Percentiles rank a stretch among this genome's conserved stretches.
Conservation (phyloP, 2,888 invertebrate genomes). For the Subacronicta megacephala region DNA sequence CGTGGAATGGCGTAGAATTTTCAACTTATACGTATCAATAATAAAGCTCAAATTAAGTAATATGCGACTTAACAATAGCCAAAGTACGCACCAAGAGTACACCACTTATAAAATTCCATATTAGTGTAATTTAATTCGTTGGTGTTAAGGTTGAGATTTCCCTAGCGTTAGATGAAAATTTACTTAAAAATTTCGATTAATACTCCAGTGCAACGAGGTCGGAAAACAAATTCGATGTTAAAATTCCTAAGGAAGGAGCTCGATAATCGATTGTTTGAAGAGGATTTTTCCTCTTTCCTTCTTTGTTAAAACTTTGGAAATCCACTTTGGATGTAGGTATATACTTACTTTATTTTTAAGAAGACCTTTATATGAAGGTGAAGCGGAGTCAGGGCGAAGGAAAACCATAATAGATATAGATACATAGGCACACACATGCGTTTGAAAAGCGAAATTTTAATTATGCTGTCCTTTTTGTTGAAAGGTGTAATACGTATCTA, state of each 20-base stretch:
- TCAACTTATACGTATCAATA: not conserved
- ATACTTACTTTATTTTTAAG: too few relatives aligned
- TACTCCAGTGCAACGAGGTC: conserved; percentile 26
- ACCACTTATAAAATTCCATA: not conserved
- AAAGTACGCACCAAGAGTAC: not conserved
- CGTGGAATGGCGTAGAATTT: not conserved
- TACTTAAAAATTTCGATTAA: conserved; percentile 6
- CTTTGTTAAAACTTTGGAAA: not conserved
- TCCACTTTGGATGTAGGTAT: not conserved
- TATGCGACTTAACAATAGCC: not conserved
- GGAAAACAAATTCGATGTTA: conserved; percentile 45
- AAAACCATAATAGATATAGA: too few relatives aligned
- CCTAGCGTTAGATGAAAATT: not conserved
- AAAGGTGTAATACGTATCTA: too few relatives aligned
- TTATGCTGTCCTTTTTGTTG: too few relatives aligned
- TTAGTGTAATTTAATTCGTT: conserved; percentile 13
- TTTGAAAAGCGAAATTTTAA: too few relatives aligned
- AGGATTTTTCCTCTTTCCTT: not conserved
- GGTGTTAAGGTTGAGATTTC: conserved; percentile 32
- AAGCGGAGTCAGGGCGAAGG: too few relatives aligned
- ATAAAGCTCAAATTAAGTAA: conserved; percentile 2
- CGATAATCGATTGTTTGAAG: conserved; percentile 2
- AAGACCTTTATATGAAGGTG: not conserved
- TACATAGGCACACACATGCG: too few relatives aligned
- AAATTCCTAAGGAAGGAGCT: conserved; percentile 27